Evolutionary conservation across 2,888 invertebrate species (phyloP), one percentile per base, ranked within the genome.

Genomic region (Trichopoda pennipes): DNA sequence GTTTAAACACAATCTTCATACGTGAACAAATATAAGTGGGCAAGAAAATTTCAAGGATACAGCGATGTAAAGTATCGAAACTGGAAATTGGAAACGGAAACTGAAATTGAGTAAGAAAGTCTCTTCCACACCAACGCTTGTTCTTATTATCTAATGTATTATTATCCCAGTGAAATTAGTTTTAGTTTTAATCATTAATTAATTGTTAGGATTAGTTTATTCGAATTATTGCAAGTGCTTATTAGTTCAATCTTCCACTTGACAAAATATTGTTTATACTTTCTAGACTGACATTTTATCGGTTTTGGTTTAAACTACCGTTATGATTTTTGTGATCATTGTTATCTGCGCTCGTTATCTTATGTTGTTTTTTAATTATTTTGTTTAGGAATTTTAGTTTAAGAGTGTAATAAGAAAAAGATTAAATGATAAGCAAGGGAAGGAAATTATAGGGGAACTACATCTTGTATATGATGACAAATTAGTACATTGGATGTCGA

Each of bases 291-390:
- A 72, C 75, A 68, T 72, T 63, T 73, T 49, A 35, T 60, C 63
- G 72, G 42, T 72, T 75, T 76, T 61, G 44, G 55, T 74, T 80
- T 68, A 6, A 23, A 51, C 61, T 74, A 56, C 42, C 47, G 56
- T 70, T 63, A 70, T 63, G 68, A 82, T 78, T 79, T 82, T 79
- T 79, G 72, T 79, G 72, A 82, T 82, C 72, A 32, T 82, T 75
- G 82, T 82, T 82, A 75, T 66, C 75, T 78, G 79, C 60, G 69
- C 64, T 75, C 75, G 78, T 78, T 82, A 79, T 75, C 55, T 79
- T 79, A 49, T 76, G 72, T 79, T 82, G 74, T 78, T 80, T 82
- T 78, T 70, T 78, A 28, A 81, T 69, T 77, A 73, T 69, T 74
- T 81, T 78, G 74, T 47, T 77, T 72, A 38, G 69, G 49, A 60